Conservation (phyloP, 2,797 vertebrate genomes). For the Adelosebastes latens region DNA sequence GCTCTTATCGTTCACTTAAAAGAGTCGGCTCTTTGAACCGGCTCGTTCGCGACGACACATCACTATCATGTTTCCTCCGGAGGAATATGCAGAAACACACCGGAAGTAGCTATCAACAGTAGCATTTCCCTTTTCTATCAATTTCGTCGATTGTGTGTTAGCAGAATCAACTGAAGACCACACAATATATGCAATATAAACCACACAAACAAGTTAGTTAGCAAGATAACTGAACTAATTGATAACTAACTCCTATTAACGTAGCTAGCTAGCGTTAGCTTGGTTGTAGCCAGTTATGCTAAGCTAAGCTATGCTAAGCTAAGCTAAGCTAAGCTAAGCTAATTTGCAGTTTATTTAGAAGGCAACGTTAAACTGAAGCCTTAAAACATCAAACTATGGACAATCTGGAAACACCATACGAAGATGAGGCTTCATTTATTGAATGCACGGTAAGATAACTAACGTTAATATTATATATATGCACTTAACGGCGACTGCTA, state of each 20-base stretch:
- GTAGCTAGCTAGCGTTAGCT: not conserved
- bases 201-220: not conserved
- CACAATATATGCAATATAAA: not conserved
- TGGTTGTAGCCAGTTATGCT: not conserved
- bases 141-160: not conserved
- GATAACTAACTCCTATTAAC: not conserved
- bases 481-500: accelerated
- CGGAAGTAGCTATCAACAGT: not conserved
- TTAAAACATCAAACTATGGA: slow-evolving; percentile 60
- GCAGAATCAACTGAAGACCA: not conserved
- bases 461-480: not conserved
- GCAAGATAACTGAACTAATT: not conserved
- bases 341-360: not conserved
- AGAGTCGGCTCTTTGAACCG: too few relatives aligned
- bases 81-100: not conserved
- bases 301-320: slow-evolving; percentile 4
- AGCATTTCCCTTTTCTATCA: not conserved
- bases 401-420: slow-evolving; percentile 78
- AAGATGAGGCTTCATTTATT: slow-evolving; percentile 71
- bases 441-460: slow-evolving; percentile 73
- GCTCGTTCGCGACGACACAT: too few relatives aligned
- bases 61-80: not conserved
- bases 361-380: not conserved
- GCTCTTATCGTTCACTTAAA: too few relatives aligned
- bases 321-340: not conserved